phyloP scores from a whole-genome alignment of 2,113 vertebrate genomes.

The Todiramphus chloris region DNA sequence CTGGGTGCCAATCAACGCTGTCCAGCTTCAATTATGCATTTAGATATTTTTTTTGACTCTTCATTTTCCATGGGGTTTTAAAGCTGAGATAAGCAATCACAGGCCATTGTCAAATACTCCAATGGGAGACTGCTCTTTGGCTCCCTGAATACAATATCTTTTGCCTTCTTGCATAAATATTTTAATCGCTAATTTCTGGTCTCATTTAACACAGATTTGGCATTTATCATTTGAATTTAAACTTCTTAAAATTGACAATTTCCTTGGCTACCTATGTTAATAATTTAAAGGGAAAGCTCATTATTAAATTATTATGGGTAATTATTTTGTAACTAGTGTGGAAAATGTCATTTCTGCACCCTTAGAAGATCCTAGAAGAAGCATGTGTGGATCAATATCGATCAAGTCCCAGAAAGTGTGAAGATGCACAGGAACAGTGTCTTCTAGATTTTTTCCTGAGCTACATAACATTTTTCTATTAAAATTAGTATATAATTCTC shows the following conservation, averaged over 20 bases:
- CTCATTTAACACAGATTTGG: slow-evolving; percentile 66
- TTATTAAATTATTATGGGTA: slow-evolving; percentile 57
- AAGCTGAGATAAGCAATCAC: not conserved
- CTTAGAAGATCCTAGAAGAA: not conserved
- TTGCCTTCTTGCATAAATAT: slow-evolving; percentile 62
- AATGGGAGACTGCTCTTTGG: slow-evolving; percentile 8
- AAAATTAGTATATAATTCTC: not conserved
- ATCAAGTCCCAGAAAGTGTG: not conserved
- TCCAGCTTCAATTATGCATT: slow-evolving; percentile 44
- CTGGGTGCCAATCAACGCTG: slow-evolving; percentile 42
- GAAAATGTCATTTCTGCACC: slow-evolving; percentile 24
- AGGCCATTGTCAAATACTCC: not conserved
- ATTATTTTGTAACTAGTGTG: slow-evolving; percentile 59
- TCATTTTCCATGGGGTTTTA: slow-evolving; percentile 11
- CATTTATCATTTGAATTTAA: slow-evolving; percentile 52
- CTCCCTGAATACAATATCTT: slow-evolving; percentile 7
- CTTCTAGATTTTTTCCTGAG: not conserved
- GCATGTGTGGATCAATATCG: not conserved
- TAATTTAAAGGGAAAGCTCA: slow-evolving; percentile 68
- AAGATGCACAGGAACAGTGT: not conserved
- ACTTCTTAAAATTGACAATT: slow-evolving; percentile 58
- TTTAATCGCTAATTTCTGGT: slow-evolving; percentile 72
- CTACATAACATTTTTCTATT: no score
- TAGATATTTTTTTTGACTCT: slow-evolving; percentile 12
- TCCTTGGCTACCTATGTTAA: slow-evolving; percentile 62